Evolutionary conservation across 1,140 invertebrate genomes (phyloP), one percentile per base, ranked within the genome.

Genomic region (Bombus polaris): DNA sequence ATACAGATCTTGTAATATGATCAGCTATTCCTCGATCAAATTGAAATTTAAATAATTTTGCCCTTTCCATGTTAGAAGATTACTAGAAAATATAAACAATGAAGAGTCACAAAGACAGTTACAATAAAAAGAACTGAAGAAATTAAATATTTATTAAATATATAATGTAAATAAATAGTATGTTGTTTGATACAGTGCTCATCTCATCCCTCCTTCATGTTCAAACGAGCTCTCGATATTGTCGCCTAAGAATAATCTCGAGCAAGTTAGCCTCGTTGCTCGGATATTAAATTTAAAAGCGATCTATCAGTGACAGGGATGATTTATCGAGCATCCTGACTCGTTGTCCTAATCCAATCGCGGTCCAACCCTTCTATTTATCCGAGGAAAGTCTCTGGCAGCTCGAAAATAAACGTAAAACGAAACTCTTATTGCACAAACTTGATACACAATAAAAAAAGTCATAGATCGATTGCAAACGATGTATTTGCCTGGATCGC

Each of bases 231-330:
- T 47, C 15, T 47, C n/a, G 35, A 76, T 35, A 39, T 3, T 28
- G 35, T 35, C 47, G 28, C 8, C 53, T 28, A 18, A 28, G 15
- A 76, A 59, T 59, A 39, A 59, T 59, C 74, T 18, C 74, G 35
- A 76, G 47, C 74, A 39, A 28, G 28, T 5, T 3, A 35, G 28
- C 71, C 3, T 13, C 74, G 13, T 39, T 10, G 6, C 74, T 39
- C 74, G 32, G 10, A n/a, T 39, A 76, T 76, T 76, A 76, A 76
- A 76, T 76, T 76, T 76, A 59, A 76, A 76, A 76, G 32, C 74
- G 74, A 76, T 76, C 53, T 76, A 76, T 76, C 74, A 76, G 53
- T 76, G 74, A 76, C 74, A 37, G 53, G 12, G 28, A 59, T 76
- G 74, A 76, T 76, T 59, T 39, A 76, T 76, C 74, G 47, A 32